Percentiles rank a stretch among this genome's conserved stretches.
Evolutionary conservation across 2,797 vertebrate species (phyloP).

Genomic region (Chiroxiphia lanceolata): DNA sequence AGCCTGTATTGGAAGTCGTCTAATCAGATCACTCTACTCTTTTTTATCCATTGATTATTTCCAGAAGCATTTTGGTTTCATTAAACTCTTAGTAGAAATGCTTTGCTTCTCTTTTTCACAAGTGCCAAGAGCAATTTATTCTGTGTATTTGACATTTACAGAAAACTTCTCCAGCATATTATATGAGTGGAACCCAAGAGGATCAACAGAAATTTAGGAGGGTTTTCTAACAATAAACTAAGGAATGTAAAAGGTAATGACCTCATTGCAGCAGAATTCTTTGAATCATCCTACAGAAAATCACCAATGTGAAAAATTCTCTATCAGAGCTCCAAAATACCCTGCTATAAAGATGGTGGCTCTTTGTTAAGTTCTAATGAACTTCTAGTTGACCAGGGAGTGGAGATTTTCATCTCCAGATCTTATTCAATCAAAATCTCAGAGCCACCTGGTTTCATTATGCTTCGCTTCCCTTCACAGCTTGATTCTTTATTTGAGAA

Average conservation of each 20-base stretch:
- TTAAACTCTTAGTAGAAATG: slow-evolving; percentile 31
- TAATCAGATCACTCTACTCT: slow-evolving; percentile 31
- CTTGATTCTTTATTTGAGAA: slow-evolving; percentile 48
- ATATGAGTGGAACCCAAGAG: slow-evolving; percentile 18
- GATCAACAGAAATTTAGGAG: slow-evolving; percentile 16
- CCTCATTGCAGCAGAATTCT: neutral
- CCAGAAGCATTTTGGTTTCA: slow-evolving; percentile 34
- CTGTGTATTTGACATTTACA: neutral
- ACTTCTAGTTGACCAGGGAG: neutral
- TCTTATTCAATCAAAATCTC: slow-evolving; percentile 28
- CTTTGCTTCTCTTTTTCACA: slow-evolving; percentile 21
- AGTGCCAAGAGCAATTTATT: neutral
- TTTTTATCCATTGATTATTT: slow-evolving; percentile 24
- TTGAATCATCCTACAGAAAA: neutral
- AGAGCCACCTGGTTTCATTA: slow-evolving; percentile 63
- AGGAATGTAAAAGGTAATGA: slow-evolving; percentile 6
- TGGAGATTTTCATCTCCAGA: neutral
- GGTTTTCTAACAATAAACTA: neutral
- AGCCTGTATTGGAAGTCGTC: slow-evolving; percentile 20
- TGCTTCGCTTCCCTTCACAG: slow-evolving; percentile 62
- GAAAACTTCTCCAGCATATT: neutral
- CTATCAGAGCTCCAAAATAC: neutral
- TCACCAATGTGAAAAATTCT: neutral
- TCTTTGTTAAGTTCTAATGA: neutral
- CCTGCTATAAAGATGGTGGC: neutral